Conservation (phyloP, 2,888 invertebrate species). For the Operophtera brumata region DNA sequence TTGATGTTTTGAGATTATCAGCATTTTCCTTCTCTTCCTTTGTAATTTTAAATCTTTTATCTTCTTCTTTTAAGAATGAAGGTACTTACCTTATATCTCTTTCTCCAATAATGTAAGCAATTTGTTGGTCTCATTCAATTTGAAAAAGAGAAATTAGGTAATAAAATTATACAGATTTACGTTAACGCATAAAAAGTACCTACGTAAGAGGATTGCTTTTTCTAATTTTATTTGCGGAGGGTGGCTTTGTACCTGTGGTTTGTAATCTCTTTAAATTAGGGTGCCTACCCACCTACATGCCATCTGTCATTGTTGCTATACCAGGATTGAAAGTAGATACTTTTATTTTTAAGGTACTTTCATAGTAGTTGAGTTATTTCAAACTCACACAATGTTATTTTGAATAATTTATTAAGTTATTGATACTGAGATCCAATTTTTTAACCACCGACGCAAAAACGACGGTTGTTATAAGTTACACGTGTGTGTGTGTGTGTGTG, state of each 20-base stretch:
- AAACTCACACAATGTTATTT: no score
- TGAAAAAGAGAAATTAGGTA: slow-evolving; percentile 52
- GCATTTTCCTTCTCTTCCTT: slow-evolving; percentile 10
- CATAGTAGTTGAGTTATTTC: neutral
- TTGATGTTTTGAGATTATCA: slow-evolving; percentile 47
- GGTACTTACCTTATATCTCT: slow-evolving; percentile 5
- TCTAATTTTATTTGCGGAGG: slow-evolving; percentile 52
- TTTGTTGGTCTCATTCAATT: slow-evolving; percentile 53
- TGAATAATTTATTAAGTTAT: no score
- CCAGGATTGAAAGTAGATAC: neutral
- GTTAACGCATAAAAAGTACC: slow-evolving; percentile 46
- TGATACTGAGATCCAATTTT: no score
- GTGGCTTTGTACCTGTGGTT: slow-evolving; percentile 49
- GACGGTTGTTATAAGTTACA: no score
- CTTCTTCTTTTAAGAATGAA: slow-evolving; percentile 11
- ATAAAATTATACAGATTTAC: slow-evolving; percentile 77
- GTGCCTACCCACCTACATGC: slow-evolving; percentile 19
- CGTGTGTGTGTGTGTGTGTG: no score
- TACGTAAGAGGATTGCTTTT: slow-evolving; percentile 61
- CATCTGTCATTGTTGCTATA: slow-evolving; percentile 21
- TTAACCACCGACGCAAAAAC: no score
- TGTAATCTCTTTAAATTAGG: slow-evolving; percentile 47
- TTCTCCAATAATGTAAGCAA: slow-evolving; percentile 44
- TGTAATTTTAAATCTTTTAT: slow-evolving; percentile 10
- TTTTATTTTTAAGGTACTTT: neutral